Base-by-base conservation (phyloP, 2,113 vertebrate genomes). In the Solenodon paradoxus region DNA sequence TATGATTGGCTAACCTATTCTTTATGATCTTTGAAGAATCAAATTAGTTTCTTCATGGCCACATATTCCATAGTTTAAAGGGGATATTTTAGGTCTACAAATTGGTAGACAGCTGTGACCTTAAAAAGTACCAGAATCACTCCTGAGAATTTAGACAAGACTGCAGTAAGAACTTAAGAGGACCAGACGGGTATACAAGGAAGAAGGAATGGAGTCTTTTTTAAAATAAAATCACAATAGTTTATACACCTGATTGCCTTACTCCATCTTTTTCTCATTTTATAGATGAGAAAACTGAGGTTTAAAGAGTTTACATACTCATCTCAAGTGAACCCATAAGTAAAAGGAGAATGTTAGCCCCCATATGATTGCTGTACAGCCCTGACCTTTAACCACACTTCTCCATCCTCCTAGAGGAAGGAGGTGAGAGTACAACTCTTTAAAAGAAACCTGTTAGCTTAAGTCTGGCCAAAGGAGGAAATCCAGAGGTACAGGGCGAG, bases 111-210 rank as follows among this genome's bases (percentile, higher is more conserved):
- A 38, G 69, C 6, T 4, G 22, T 74, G 82, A 57, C 0, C 55
- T 51, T 26, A 69, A 10, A 28, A 71, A 81, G 45, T 32, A 72
- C 32, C 30, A 57, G 69, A 82, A 49, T 94, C 59, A 63, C 38
- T 84, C 59, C 51, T 30, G 32, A 72, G 13, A 30, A 81, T 61
- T 83, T 90, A 89, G 79, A 83, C 74, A 82, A 82, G 9, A 24
- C 38, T 17, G 3, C 19, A 72, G 51, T 80, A 74, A 47, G 30
- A n/a, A n/a, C 8, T 45, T 16, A 28, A 2, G 20, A 64, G 3
- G 13, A 61, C 11, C n/a, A 4, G 26, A 75, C 7, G 42, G 4
- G 3, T 68, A 1, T n/a, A 38, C 22, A 40, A n/a, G 42, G 53
- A 75, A 82, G 63, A 88, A 71, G 19, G 3, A 24, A 68, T 38